A percentile compares a stretch with the other conserved stretches of the same genome.
phyloP scores from a whole-genome alignment of 2,888 invertebrate genomes.

The Abrostola triplasia region DNA sequence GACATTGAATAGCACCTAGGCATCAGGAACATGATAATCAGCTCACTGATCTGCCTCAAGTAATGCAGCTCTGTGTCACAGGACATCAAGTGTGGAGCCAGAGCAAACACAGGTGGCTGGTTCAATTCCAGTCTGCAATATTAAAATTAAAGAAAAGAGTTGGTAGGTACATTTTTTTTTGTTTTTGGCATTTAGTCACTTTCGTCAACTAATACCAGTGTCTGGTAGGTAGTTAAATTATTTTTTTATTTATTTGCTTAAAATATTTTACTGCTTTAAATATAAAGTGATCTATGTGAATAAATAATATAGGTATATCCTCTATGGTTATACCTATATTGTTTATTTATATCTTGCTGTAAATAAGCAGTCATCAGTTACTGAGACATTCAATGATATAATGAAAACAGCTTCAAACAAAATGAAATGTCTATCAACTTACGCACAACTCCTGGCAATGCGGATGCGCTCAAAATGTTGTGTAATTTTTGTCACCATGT shows the following conservation, averaged over 20 bases:
- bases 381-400: not conserved
- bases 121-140: slow-evolving; percentile 88
- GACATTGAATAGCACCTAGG: slow-evolving; percentile 94
- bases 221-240: no score
- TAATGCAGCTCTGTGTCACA: slow-evolving; percentile 93
- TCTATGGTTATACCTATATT: no score
- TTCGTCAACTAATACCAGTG: no score
- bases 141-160: not conserved
- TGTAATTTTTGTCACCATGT: slow-evolving; percentile 94
- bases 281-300: no score
- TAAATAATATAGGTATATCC: no score
- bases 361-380: no score
- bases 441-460: slow-evolving; percentile 92
- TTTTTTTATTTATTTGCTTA: no score
- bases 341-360: not conserved
- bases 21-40: slow-evolving; percentile 93
- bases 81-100: slow-evolving; percentile 92
- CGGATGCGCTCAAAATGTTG: slow-evolving; percentile 95
- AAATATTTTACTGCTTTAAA: no score
- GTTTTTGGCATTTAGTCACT: no score
- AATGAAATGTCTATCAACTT: slow-evolving; percentile 74
- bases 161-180: not conserved
- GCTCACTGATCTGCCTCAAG: slow-evolving; percentile 93
- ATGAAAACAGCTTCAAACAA: not conserved
- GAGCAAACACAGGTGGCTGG: slow-evolving; percentile 91